A percentile compares a stretch with the other conserved stretches of the same genome.
These are phyloP conservation scores for Drosophila tani DNA, from an alignment of 1,140 invertebrate genomes.

Conservation along the genomic window DNA sequence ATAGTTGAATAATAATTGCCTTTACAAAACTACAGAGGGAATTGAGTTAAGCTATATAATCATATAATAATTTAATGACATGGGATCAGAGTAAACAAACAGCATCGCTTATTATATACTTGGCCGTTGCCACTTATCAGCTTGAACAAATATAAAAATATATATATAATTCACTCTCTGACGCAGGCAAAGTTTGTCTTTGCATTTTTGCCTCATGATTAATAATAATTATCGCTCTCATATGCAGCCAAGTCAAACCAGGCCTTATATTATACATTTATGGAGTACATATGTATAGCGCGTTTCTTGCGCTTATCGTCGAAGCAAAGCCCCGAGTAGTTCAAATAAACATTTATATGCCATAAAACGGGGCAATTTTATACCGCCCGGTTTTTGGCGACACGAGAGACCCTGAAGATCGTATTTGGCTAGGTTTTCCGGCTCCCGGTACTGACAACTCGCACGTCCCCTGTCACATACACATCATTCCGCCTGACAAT, in stretches of 20 bases:
- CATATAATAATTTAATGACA: constrained; percentile 3
- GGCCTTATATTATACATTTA: constrained; percentile 24
- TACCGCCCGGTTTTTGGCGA: constrained; percentile 12
- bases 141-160: constrained; percentile 25
- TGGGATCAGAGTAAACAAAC: background rate
- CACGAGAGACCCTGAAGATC: constrained; percentile 27
- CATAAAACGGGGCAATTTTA: constrained; percentile 28
- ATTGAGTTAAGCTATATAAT: background rate
- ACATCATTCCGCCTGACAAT: constrained; percentile 31
- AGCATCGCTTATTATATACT: constrained; percentile 1
- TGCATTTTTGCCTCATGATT: constrained; percentile 50
- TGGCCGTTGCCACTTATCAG: constrained; percentile 9
- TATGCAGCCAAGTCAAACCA: constrained; percentile 39
- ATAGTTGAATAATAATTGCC: background rate
- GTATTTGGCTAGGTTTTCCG: constrained; percentile 22
- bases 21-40: background rate
- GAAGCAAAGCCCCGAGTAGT: constrained; percentile 14
- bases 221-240: constrained; percentile 44
- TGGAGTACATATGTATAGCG: constrained; percentile 3
- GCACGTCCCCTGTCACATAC: constrained; percentile 34
- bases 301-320: constrained; percentile 33
- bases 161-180: constrained; percentile 13
- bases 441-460: constrained; percentile 30
- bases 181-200: constrained; percentile 43
- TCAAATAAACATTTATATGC: constrained; percentile 33